Conservation (phyloP, 2,113 vertebrate genomes). For the Pogona vitticeps region DNA sequence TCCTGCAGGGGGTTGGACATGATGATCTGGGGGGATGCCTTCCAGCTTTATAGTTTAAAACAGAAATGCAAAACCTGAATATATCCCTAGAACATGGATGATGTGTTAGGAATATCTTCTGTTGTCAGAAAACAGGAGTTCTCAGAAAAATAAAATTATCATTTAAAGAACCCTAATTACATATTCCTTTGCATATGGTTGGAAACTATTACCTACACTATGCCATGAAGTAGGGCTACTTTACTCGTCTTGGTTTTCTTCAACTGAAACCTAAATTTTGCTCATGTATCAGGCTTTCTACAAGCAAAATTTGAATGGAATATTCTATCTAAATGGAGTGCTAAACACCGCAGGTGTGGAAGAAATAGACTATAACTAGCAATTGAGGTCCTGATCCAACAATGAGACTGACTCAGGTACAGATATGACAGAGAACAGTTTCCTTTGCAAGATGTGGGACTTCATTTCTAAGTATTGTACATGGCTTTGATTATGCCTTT, state of each 20-base stretch:
- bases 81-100: too few relatives aligned
- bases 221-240: background rate
- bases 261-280: background rate
- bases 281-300: background rate
- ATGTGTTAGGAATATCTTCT: too few relatives aligned
- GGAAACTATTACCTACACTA: background rate
- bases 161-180: background rate
- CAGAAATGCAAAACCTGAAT: too few relatives aligned
- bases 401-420: background rate
- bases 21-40: too few relatives aligned
- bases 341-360: background rate
- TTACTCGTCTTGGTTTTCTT: background rate
- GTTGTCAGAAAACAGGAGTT: background rate
- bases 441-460: background rate
- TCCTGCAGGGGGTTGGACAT: too few relatives aligned
- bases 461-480: conserved; percentile 22
- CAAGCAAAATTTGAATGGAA: background rate
- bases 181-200: background rate
- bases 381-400: background rate
- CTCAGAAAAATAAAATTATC: background rate
- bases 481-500: conserved; percentile 19
- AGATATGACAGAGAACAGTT: background rate
- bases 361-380: conserved; percentile 3
- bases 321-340: background rate
- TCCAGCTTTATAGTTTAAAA: too few relatives aligned